phyloP scores from a whole-genome alignment of 1,140 invertebrate genomes.

The Drosophila repletoides region DNA sequence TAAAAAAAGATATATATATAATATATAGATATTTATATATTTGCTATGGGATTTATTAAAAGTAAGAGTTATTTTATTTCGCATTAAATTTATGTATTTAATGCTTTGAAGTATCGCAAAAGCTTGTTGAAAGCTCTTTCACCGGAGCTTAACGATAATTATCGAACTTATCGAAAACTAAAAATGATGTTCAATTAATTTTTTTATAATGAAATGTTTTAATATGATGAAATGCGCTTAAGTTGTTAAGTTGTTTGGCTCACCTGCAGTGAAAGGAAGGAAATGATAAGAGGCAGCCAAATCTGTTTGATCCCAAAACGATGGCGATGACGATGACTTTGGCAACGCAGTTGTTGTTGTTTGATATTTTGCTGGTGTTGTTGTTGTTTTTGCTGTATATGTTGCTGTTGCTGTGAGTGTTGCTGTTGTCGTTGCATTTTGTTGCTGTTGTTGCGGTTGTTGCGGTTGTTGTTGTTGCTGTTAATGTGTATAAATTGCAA shows the following conservation, averaged over 20 bases:
- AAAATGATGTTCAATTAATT: constrained; percentile 3
- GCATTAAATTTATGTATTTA: no score
- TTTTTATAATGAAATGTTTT: neutral
- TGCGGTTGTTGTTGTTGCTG: constrained; percentile 22
- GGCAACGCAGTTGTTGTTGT: constrained; percentile 36
- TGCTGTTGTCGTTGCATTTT: constrained; percentile 32
- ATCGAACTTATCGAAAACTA: neutral
- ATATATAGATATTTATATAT: no score
- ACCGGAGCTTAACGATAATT: constrained; percentile 1
- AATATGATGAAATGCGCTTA: constrained; percentile 5
- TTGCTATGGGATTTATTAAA: no score
- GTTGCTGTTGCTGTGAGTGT: constrained; percentile 27
- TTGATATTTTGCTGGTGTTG: constrained; percentile 22
- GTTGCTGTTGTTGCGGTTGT: constrained; percentile 29
- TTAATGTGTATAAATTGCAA: constrained; percentile 38
- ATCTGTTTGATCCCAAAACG: constrained; percentile 71
- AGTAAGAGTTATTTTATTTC: no score
- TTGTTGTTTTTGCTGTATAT: constrained; percentile 25
- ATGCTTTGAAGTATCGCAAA: no score
- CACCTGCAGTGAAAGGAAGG: constrained; percentile 81
- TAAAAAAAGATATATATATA: no score
- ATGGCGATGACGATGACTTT: constrained; percentile 51
- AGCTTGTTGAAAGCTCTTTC: neutral
- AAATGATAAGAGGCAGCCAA: constrained; percentile 75
- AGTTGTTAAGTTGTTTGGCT: constrained; percentile 23